Evolutionary conservation across 2,113 vertebrate genomes (phyloP).

Genomic region (Spea bombifrons): DNA sequence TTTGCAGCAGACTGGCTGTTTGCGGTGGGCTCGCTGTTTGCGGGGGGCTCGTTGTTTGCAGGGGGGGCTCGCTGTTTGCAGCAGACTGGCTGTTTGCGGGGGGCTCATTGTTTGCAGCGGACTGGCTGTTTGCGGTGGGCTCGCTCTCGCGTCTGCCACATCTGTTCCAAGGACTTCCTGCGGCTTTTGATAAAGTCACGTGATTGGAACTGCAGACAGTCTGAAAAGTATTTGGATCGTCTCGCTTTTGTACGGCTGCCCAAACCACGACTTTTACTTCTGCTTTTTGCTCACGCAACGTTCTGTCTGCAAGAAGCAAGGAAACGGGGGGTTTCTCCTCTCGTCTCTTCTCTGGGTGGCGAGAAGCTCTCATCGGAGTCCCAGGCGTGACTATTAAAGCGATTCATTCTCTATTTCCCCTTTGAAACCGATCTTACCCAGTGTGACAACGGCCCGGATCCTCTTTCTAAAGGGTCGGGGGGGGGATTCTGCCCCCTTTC

Average conservation of each 20-base stretch:
- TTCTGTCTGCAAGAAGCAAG: constrained; percentile 7
- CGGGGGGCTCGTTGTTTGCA: too few species aligned
- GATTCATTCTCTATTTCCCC: neutral
- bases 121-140: constrained; percentile 49
- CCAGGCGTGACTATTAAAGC: too few species aligned
- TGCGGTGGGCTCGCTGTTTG: too few species aligned
- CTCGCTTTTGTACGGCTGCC: constrained; percentile 47
- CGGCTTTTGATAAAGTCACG: constrained; percentile 64
- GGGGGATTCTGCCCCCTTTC: too few species aligned
- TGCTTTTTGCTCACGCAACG: constrained; percentile 54
- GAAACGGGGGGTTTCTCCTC: neutral
- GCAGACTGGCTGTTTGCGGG: too few species aligned
- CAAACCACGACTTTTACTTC: constrained; percentile 64
- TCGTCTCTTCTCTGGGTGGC: constrained; percentile 7
- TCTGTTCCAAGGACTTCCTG: constrained; percentile 67
- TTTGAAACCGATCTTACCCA: neutral
- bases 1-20: too few species aligned
- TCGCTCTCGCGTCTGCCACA: constrained; percentile 54
- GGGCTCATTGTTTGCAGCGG: neutral
- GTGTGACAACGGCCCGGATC: neutral
- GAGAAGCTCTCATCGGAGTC: neutral
- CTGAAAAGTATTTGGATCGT: constrained; percentile 57
- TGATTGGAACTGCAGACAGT: constrained; percentile 60
- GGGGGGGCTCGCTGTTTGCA: too few species aligned
- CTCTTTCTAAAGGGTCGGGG: too few species aligned